Evolutionary conservation across 2,888 invertebrate species (phyloP).

Genomic region (Lasiommata megera): DNA sequence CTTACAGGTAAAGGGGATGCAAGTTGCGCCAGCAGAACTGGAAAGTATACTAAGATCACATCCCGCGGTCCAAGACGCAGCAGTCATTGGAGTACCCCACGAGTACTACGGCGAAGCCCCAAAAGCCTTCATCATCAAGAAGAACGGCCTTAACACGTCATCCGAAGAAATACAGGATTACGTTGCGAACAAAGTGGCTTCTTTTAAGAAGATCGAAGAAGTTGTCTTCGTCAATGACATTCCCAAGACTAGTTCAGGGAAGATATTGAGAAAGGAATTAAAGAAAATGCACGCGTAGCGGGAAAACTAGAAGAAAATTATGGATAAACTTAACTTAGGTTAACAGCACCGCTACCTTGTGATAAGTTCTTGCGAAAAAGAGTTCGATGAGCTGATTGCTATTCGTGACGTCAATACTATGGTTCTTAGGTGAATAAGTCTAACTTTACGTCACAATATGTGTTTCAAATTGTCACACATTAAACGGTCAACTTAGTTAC

Average conservation of each 20-base stretch:
- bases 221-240: constrained; percentile 85
- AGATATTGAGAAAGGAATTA: constrained; percentile 87
- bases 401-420: too few relatives aligned
- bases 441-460: too few relatives aligned
- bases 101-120: constrained; percentile 88
- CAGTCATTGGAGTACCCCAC: constrained; percentile 91
- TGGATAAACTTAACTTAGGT: background rate
- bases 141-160: constrained; percentile 66
- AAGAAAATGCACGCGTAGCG: constrained; percentile 66
- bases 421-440: too few relatives aligned
- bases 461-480: too few relatives aligned
- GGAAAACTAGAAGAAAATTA: background rate
- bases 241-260: constrained; percentile 90
- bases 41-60: constrained; percentile 88
- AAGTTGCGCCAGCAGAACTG: constrained; percentile 95
- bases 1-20: constrained; percentile 83
- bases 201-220: constrained; percentile 87
- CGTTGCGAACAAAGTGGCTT: constrained; percentile 86
- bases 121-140: constrained; percentile 86
- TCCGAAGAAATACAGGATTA: constrained; percentile 74
- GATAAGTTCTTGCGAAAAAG: background rate
- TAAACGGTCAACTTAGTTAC: too few relatives aligned
- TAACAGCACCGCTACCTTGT: background rate
- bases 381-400: background rate
- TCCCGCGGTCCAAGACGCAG: constrained; percentile 90